Evolutionary conservation across 2,113 vertebrate genomes (phyloP).

Genomic region (Gymnarchus niloticus): DNA sequence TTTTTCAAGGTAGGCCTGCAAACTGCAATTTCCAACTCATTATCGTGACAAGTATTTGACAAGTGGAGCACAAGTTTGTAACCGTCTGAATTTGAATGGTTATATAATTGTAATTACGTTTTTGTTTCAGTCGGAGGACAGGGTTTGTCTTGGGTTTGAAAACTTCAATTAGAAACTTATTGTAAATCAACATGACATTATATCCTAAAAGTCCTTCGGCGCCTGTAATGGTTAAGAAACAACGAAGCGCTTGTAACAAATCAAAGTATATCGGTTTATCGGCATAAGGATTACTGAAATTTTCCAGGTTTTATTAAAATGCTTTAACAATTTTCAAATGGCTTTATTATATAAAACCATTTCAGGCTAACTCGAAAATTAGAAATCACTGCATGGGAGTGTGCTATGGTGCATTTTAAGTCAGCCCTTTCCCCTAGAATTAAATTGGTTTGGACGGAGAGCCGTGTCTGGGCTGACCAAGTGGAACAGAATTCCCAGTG

Average conservation of each 20-base stretch:
- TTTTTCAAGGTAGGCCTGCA: slow-evolving; percentile 83
- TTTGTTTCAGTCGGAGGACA: too few species aligned
- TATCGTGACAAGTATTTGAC: background rate
- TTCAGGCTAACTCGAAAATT: slow-evolving; percentile 15
- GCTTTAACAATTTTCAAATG: background rate
- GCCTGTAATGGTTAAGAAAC: background rate
- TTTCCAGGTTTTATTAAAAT: background rate
- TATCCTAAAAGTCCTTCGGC: background rate
- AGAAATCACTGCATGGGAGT: slow-evolving; percentile 8
- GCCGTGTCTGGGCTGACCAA: slow-evolving; percentile 68
- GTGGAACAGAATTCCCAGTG: slow-evolving; percentile 74
- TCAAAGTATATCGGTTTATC: background rate
- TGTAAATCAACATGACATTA: background rate
- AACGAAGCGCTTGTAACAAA: background rate
- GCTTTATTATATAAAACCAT: background rate
- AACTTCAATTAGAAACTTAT: too few species aligned
- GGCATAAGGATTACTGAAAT: background rate
- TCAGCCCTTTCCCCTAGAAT: slow-evolving; percentile 56
- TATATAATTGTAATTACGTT: background rate
- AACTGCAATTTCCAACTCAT: background rate
- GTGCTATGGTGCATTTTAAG: slow-evolving; percentile 26
- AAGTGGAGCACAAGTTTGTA: background rate
- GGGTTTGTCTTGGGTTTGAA: too few species aligned
- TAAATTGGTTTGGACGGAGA: slow-evolving; percentile 73
- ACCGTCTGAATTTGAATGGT: background rate